These are phyloP conservation scores for Leptoclinus maculatus DNA, from an alignment of 2,797 vertebrate species.

Conservation along the genomic window DNA sequence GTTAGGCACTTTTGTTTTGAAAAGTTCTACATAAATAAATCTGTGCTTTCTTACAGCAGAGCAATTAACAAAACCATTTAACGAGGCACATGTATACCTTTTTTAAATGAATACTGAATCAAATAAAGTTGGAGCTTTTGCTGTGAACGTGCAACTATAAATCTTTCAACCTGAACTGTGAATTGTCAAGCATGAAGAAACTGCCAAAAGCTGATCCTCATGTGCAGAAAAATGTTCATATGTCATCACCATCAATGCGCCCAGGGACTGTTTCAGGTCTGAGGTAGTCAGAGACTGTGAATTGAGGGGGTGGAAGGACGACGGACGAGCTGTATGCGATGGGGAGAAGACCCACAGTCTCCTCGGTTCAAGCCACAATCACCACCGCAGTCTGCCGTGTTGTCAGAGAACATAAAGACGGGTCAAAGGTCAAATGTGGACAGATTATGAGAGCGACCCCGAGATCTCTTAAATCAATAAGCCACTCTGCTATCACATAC, in stretches of 20 bases:
- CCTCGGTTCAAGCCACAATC: conserved; percentile 16
- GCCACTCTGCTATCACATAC: conserved; percentile 51
- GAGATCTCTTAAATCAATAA: conserved; percentile 71
- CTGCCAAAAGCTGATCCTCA: conserved; percentile 14
- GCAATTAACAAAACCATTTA: background rate
- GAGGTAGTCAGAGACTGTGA: conserved; percentile 25
- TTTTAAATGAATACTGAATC: background rate
- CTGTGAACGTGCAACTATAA: conserved; percentile 16
- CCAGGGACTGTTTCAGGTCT: conserved; percentile 13
- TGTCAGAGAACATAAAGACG: conserved; percentile 62
- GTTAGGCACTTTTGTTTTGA: conserved; percentile 18
- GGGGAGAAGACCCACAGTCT: conserved; percentile 25
- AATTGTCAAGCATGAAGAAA: conserved; percentile 8
- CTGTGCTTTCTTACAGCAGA: background rate
- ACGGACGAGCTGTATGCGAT: background rate
- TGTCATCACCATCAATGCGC: background rate
- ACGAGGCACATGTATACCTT: background rate
- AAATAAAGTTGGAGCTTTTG: conserved; percentile 2
- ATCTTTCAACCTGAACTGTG: conserved; percentile 26
- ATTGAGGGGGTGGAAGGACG: conserved; percentile 44
- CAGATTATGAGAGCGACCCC: conserved; percentile 49
- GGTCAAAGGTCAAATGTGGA: conserved; percentile 67
- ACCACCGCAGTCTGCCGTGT: conserved; percentile 48
- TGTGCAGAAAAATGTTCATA: background rate
- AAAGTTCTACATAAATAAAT: conserved; percentile 7